A percentile compares a stretch with the other conserved stretches of the same genome.
Evolutionary conservation across 1,140 invertebrate genomes (phyloP).

Genomic region (Belonocnema kinseyi): DNA sequence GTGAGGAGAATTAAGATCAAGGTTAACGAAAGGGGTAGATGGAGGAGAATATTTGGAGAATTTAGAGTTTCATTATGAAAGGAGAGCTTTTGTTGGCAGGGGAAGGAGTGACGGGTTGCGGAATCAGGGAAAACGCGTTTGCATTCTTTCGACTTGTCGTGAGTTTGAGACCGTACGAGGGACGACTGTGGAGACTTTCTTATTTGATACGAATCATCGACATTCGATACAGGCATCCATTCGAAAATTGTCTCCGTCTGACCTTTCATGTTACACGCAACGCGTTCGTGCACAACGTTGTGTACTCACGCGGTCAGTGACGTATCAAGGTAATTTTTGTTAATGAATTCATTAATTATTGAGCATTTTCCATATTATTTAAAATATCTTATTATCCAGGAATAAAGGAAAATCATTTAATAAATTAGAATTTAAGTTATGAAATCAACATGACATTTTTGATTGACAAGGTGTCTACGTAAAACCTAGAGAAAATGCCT

Average conservation of each 20-base stretch:
- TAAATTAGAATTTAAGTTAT: no score
- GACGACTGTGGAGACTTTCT: conserved; percentile 17
- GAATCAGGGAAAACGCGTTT: conserved; percentile 12
- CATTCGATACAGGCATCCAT: conserved; percentile 24
- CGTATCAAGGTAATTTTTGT: neutral
- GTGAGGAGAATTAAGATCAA: neutral
- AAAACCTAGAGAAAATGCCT: no score
- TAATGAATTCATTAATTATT: neutral
- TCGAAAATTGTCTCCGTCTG: conserved; percentile 23
- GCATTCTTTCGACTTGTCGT: conserved; percentile 17
- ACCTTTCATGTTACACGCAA: conserved; percentile 19
- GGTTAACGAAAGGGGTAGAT: neutral
- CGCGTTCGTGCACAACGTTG: neutral
- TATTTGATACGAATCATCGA: conserved; percentile 23
- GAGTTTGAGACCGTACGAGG: neutral
- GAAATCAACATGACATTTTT: no score
- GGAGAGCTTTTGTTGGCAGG: neutral
- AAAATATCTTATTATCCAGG: no score
- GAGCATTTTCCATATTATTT: no score
- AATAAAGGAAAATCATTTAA: no score
- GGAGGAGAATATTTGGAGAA: neutral
- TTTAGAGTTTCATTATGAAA: neutral
- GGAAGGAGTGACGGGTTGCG: neutral
- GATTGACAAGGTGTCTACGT: no score
- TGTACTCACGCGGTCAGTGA: neutral